A percentile compares a stretch with the other conserved stretches of the same genome.
Conservation (phyloP, 1,140 invertebrate genomes). For the Drosophila parvula region DNA sequence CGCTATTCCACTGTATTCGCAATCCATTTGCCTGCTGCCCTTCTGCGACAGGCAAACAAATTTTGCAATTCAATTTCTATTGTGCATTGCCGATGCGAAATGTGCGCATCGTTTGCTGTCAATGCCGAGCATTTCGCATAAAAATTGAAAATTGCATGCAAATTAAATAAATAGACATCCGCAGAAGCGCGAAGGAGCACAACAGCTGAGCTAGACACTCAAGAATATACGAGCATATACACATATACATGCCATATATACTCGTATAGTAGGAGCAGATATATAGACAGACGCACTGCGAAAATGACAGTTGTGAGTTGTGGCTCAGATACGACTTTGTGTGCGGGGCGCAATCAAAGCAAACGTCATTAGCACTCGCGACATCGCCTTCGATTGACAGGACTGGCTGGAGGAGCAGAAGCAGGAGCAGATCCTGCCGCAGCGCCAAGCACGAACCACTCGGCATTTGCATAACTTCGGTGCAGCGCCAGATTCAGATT, state of each 20-base stretch:
- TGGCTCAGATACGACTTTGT: conserved; percentile 43
- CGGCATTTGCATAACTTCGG: conserved; percentile 76
- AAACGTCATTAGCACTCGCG: conserved; percentile 79
- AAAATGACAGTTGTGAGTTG: conserved; percentile 73
- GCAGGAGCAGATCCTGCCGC: conserved; percentile 25
- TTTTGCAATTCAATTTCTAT: conserved; percentile 83
- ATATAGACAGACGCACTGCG: conserved; percentile 25
- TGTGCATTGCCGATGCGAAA: conserved; percentile 60
- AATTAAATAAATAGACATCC: conserved; percentile 81
- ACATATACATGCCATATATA: conserved; percentile 1
- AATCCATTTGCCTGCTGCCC: conserved; percentile 38
- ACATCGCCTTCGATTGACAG: conserved; percentile 68
- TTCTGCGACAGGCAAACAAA: conserved; percentile 73
- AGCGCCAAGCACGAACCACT: conserved; percentile 45
- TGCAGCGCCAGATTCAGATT: conserved; percentile 59
- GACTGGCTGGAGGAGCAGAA: conserved; percentile 1
- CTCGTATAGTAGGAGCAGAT: conserved; percentile 7
- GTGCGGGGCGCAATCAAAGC: conserved; percentile 71
- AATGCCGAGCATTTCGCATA: conserved; percentile 76
- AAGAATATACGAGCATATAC: not conserved
- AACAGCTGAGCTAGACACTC: conserved; percentile 43
- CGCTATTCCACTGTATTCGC: conserved; percentile 36
- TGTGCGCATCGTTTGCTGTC: conserved; percentile 76
- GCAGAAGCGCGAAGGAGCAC: conserved; percentile 10
- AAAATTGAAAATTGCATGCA: conserved; percentile 82